A percentile compares a stretch with the other conserved stretches of the same genome.
Evolutionary conservation across 2,113 vertebrate genomes (phyloP).

Genomic region (Crotalus horridus): DNA sequence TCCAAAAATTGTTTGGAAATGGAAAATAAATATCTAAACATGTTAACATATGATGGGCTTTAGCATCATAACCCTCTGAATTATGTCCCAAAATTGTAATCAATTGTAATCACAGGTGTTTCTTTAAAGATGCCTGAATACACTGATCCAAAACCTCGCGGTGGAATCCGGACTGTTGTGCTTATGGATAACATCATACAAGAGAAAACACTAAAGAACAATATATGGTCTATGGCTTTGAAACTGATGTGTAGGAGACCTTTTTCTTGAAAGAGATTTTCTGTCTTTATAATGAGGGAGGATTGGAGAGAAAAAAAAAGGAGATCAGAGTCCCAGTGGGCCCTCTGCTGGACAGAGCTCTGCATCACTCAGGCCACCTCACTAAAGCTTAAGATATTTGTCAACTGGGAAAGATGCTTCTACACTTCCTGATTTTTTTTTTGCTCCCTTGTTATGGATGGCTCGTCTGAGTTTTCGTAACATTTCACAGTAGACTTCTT

Average conservation of each 20-base stretch:
- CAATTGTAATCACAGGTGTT: neutral
- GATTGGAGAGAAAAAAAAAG: neutral
- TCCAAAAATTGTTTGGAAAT: neutral
- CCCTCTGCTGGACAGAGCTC: constrained; percentile 10
- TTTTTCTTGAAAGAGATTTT: neutral
- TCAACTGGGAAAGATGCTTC: neutral
- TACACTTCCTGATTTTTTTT: neutral
- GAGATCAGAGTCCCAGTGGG: neutral
- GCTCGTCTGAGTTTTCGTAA: too few species aligned
- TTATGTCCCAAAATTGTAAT: neutral
- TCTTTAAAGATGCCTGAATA: neutral
- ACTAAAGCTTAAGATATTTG: neutral
- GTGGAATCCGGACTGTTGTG: neutral
- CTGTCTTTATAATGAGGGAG: neutral
- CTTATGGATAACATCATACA: neutral
- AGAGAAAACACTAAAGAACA: neutral
- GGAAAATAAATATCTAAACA: neutral
- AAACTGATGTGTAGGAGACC: neutral
- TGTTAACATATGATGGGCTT: neutral
- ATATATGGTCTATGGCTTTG: neutral
- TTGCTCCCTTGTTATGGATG: too few species aligned
- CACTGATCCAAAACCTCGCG: neutral
- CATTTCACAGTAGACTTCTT: too few species aligned
- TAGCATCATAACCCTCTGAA: neutral
- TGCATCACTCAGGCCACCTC: neutral